Percentiles rank a stretch among this genome's conserved stretches.
These are phyloP conservation scores for Yoshiicerus persimilis DNA, from an alignment of 1,140 invertebrate species.

Conservation along the genomic window DNA sequence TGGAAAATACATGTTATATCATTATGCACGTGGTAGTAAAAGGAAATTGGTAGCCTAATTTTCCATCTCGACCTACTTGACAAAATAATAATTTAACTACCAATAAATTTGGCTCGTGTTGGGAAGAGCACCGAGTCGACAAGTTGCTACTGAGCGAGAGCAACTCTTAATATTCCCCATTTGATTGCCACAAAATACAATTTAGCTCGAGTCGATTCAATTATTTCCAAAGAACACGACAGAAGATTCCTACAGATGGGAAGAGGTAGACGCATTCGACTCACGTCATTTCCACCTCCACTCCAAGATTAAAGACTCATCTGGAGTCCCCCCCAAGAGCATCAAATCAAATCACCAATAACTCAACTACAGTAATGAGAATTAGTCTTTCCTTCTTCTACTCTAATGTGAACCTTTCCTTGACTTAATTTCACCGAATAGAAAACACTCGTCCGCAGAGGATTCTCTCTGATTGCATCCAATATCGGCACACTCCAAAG, in stretches of 20 bases:
- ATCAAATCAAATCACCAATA: conserved; percentile 18
- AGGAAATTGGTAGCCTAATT: background rate
- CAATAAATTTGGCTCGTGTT: background rate
- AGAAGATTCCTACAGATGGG: background rate
- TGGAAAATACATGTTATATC: no score
- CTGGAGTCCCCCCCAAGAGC: background rate
- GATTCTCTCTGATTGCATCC: background rate
- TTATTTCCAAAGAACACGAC: background rate
- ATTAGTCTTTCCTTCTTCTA: background rate
- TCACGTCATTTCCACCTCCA: background rate
- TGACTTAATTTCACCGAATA: background rate
- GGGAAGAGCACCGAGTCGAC: background rate
- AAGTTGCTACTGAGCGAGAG: background rate
- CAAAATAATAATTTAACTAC: background rate
- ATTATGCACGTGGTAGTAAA: background rate
- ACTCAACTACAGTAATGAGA: conserved; percentile 4
- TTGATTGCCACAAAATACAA: background rate
- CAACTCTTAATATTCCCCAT: background rate
- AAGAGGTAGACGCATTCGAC: background rate
- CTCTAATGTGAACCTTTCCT: background rate
- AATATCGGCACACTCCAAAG: background rate
- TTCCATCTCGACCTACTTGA: background rate
- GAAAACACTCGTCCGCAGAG: background rate
- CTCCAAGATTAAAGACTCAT: conserved; percentile 9
- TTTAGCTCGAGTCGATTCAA: background rate